Evolutionary conservation across 2,113 vertebrate species (phyloP).

Genomic region (Rattus norvegicus): GRCr8 NC_086035.1:93066001-93066500

Average conservation of each 20-base stretch:
- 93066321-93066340: background rate
- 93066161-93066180: background rate
- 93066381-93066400: background rate
- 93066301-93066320: too few species aligned
- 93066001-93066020: too few species aligned
- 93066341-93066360: background rate
- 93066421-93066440: background rate
- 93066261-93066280: background rate
- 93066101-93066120: too few species aligned
- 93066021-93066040: too few species aligned
- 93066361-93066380: background rate
- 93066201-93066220: too few species aligned
- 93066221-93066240: too few species aligned
- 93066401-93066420: background rate
- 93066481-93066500: conserved; percentile 54
- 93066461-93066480: background rate
- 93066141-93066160: too few species aligned
- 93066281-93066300: background rate
- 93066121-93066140: too few species aligned
- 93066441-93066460: background rate
- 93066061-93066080: too few species aligned
- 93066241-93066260: background rate
- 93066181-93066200: background rate
- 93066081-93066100: too few species aligned
- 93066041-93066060: too few species aligned